These are phyloP conservation scores for Sarcophaga peregrina DNA, from an alignment of 1,140 invertebrate species.

Conservation along the genomic window DNA sequence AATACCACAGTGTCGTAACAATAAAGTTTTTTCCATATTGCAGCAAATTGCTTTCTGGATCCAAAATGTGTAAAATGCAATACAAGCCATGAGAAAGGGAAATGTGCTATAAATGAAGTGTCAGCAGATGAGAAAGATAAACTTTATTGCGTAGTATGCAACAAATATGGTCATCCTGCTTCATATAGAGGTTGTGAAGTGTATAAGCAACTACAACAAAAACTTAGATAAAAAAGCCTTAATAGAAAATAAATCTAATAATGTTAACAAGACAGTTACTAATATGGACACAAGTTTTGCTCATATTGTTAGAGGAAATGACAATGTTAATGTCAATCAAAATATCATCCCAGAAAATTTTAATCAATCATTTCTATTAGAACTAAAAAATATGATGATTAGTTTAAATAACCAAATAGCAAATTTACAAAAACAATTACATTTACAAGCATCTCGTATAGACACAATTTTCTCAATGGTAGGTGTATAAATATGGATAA, in stretches of 20 bases:
- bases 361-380: background rate
- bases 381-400: constrained; percentile 25
- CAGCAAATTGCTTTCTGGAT: constrained; percentile 16
- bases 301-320: background rate
- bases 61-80: constrained; percentile 11
- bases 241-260: background rate
- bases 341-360: background rate
- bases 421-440: constrained; percentile 13
- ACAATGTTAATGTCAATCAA: background rate
- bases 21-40: constrained; percentile 26
- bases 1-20: constrained; percentile 23
- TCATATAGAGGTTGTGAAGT: constrained; percentile 7
- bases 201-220: background rate
- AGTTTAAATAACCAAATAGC: background rate
- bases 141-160: constrained; percentile 31
- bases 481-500: background rate
- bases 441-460: background rate
- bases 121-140: background rate
- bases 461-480: background rate
- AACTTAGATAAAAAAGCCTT: background rate
- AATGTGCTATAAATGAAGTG: background rate
- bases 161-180: constrained; percentile 25
- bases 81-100: background rate
- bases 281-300: background rate
- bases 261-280: background rate